Base-by-base conservation (phyloP, 2,888 invertebrate species). In the Stegana nigrithorax region DNA sequence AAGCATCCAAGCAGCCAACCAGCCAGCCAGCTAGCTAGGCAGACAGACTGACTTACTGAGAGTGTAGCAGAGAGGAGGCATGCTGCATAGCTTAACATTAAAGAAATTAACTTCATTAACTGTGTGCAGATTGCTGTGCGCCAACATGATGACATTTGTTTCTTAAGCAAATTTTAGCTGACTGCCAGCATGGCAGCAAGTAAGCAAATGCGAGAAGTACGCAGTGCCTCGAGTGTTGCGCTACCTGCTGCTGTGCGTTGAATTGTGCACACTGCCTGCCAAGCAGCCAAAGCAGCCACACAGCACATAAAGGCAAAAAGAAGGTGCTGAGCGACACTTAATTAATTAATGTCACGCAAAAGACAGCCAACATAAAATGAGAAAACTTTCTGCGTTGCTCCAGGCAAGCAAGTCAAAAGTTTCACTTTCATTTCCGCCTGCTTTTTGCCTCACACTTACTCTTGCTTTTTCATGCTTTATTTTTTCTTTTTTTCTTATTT, bases 371-470 rank as follows among this genome's bases (percentile, higher is more conserved):
- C 68, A 71, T 67, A 64, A 75, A 75, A 75, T 76, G 75, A 73
- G 75, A 75, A 76, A 77, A 76, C 73, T 76, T 76, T 75, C 27
- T n/a, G n/a, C n/a, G n/a, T n/a, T n/a, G n/a, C n/a, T n/a, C n/a
- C n/a, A n/a, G n/a, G n/a, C n/a, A n/a, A n/a, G n/a, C n/a, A n/a
- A n/a, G n/a, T n/a, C n/a, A n/a, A n/a, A n/a, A n/a, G n/a, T n/a
- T 57, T 27, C 58, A 45, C 17, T 19, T 14, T 32, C 29, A 23
- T 5, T 4, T 14, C 6, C 5, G 17, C 29, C 42, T 42, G 17
- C n/a, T n/a, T n/a, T n/a, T n/a, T n/a, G n/a, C n/a, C n/a, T n/a
- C n/a, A n/a, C n/a, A n/a, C n/a, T n/a, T 42, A 42, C n/a, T n/a
- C n/a, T n/a, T n/a, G n/a, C n/a, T n/a, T n/a, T n/a, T n/a, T n/a